Conservation (phyloP, 2,888 invertebrate genomes). For the Lacanobia wlatinum region DNA sequence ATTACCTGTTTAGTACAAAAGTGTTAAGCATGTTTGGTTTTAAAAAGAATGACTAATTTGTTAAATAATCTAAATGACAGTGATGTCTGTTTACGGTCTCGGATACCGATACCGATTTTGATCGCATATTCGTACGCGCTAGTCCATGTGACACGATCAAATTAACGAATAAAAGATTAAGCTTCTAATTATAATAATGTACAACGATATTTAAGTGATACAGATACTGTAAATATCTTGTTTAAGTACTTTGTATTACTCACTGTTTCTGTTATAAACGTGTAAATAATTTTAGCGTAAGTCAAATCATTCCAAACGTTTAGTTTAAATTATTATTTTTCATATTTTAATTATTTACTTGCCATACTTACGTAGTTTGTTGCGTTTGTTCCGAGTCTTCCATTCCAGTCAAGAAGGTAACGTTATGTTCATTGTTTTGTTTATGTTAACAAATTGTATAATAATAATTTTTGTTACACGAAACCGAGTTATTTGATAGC, state of each 20-base stretch:
- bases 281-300: conserved; percentile 86
- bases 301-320: conserved; percentile 87
- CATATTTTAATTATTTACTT: conserved; percentile 88
- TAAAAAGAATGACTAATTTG: conserved; percentile 71
- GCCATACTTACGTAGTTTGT: conserved; percentile 87
- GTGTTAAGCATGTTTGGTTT: conserved; percentile 72
- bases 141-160: conserved; percentile 60
- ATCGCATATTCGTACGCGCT: conserved; percentile 53
- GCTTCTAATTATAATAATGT: conserved; percentile 59
- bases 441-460: conserved; percentile 85
- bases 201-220: conserved; percentile 69
- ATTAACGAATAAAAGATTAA: conserved; percentile 50
- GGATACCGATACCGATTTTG: conserved; percentile 50
- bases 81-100: conserved; percentile 56
- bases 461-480: conserved; percentile 83
- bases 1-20: conserved; percentile 90
- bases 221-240: conserved; percentile 73
- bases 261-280: conserved; percentile 86
- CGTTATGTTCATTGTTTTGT: conserved; percentile 86
- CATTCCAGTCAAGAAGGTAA: conserved; percentile 81
- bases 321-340: conserved; percentile 87
- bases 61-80: conserved; percentile 64
- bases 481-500: conserved; percentile 72
- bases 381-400: conserved; percentile 85
- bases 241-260: conserved; percentile 71